phyloP scores from a whole-genome alignment of 2,888 invertebrate species.

The Nephrotoma flavescens region DNA sequence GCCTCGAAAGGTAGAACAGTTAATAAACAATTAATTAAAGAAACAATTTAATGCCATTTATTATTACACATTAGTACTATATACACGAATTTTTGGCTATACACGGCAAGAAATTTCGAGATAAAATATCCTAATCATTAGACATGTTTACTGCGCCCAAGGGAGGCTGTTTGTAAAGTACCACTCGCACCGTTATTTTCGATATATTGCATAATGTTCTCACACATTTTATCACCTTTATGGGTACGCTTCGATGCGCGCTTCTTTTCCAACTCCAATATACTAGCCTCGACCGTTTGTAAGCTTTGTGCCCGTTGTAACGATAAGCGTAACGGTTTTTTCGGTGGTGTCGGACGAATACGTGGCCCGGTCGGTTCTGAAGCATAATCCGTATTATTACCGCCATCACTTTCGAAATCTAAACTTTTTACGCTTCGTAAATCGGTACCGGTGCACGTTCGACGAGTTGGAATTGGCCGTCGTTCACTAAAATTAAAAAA shows the following conservation, averaged over 20 bases:
- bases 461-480: slow-evolving; percentile 15
- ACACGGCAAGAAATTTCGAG: not conserved
- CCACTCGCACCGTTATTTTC: slow-evolving; percentile 23
- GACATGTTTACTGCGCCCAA: slow-evolving; percentile 27
- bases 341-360: slow-evolving; percentile 54
- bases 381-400: slow-evolving; percentile 36
- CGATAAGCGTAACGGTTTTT: slow-evolving; percentile 69
- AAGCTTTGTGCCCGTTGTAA: slow-evolving; percentile 71
- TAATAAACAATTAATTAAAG: not conserved
- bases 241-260: slow-evolving; percentile 28
- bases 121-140: slow-evolving; percentile 21
- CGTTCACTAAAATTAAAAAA: slow-evolving; percentile 15
- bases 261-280: slow-evolving; percentile 22
- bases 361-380: slow-evolving; percentile 42
- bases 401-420: slow-evolving; percentile 60
- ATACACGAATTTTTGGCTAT: not conserved
- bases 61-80: not conserved
- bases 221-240: slow-evolving; percentile 18
- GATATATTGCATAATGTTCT: slow-evolving; percentile 15
- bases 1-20: not conserved
- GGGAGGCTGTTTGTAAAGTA: slow-evolving; percentile 24
- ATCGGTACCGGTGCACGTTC: slow-evolving; percentile 13
- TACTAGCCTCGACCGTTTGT: slow-evolving; percentile 43
- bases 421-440: slow-evolving; percentile 52
- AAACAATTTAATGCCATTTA: not conserved